Evolutionary conservation across 2,797 vertebrate genomes (phyloP).

Genomic region (Cynodonichthys magdalenae): DNA sequence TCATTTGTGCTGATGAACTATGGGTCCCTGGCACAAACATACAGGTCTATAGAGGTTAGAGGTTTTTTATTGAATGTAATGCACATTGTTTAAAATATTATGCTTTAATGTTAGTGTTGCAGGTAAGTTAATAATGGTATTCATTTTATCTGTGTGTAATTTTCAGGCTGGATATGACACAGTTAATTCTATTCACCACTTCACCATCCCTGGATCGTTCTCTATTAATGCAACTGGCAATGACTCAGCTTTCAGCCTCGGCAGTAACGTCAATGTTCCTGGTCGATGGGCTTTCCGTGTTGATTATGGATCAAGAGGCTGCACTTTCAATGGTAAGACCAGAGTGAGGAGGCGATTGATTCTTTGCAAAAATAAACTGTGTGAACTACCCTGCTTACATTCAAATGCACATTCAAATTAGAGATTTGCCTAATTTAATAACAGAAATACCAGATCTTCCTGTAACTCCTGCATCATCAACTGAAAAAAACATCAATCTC

Average conservation of each 20-base stretch:
- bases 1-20: slow-evolving; percentile 77
- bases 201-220: slow-evolving; percentile 56
- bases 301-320: slow-evolving; percentile 45
- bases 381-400: background rate
- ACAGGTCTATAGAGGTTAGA: slow-evolving; percentile 37
- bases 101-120: background rate
- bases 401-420: too few species aligned
- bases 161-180: slow-evolving; percentile 77
- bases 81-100: too few species aligned
- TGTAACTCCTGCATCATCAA: too few species aligned
- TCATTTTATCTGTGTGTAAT: background rate
- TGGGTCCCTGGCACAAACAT: slow-evolving; percentile 26
- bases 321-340: slow-evolving; percentile 58
- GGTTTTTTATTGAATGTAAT: background rate
- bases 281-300: slow-evolving; percentile 70
- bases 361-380: background rate
- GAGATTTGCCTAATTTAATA: fast-evolving
- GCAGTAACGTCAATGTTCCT: slow-evolving; percentile 64
- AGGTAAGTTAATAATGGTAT: too few species aligned
- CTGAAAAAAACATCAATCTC: too few species aligned
- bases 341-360: background rate
- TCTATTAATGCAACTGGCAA: fast-evolving
- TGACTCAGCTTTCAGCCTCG: slow-evolving; percentile 18
- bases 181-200: slow-evolving; percentile 30
- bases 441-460: background rate